Percentiles rank a stretch among this genome's conserved stretches.
These are phyloP conservation scores for Smithornis capensis DNA, from an alignment of 2,113 vertebrate species.

Conservation along the genomic window DNA sequence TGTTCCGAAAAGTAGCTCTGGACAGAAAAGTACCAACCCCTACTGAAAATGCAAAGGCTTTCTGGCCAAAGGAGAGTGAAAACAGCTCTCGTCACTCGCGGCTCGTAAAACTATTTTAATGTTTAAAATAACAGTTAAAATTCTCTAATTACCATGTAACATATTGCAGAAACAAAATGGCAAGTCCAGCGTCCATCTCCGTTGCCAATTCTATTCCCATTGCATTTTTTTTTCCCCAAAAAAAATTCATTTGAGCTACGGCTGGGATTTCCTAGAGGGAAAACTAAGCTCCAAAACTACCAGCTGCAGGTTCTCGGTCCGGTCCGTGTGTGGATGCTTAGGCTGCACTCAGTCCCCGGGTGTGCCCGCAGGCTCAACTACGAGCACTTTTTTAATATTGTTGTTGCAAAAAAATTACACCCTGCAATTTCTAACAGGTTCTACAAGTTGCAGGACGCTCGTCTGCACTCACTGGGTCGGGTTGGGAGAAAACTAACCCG, in stretches of 20 bases:
- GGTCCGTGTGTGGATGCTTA: neutral
- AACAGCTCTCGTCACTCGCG: neutral
- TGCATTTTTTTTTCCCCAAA: neutral
- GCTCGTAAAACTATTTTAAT: neutral
- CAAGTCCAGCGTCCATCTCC: neutral
- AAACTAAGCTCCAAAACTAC: fast-evolving
- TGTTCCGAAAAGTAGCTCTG: neutral
- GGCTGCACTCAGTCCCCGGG: neutral
- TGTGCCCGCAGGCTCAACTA: neutral
- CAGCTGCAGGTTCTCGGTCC: fast-evolving
- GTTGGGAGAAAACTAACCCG: fast-evolving
- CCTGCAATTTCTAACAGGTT: neutral
- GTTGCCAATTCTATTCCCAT: fast-evolving
- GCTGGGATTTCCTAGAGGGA: neutral
- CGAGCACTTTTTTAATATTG: fast-evolving
- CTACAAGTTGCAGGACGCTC: neutral
- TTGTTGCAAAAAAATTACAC: neutral
- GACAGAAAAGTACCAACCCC: neutral
- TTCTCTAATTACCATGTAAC: neutral
- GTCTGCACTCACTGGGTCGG: neutral
- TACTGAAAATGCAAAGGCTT: neutral
- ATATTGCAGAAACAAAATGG: neutral
- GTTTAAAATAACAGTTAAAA: neutral
- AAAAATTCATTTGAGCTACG: neutral
- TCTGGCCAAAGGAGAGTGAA: neutral